Evolutionary conservation across 2,888 invertebrate species (phyloP), one percentile per base, ranked within the genome.

Genomic region (Archips xylosteana): DNA sequence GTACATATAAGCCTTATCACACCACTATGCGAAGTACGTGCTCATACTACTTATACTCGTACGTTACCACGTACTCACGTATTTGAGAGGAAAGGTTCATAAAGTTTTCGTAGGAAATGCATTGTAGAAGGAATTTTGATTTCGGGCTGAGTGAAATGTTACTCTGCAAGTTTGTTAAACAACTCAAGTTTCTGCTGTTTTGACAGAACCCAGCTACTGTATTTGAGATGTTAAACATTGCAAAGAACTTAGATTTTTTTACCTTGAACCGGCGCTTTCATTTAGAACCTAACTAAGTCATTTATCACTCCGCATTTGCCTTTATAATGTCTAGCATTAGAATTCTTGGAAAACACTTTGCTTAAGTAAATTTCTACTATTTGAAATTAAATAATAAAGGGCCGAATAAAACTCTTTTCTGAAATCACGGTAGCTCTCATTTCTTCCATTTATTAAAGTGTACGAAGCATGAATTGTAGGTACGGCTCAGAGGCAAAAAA

Each of bases 91-190:
- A 80, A 76, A 76, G 76, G 70, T 76, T 78, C 77, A 77, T 82
- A 82, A 84, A 87, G 78, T 85, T 83, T 80, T 78, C 74, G 76
- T 78, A 78, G 82, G 79, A 84, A 87, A 83, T 86, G 83, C 84
- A 84, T 83, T 84, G 82, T 81, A 78, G 72, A 73, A 80, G 83
- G 81, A 85, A 87, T 85, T 84, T 84, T 81, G 85, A 83, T 86
- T 81, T 80, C 78, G 76, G 75, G 76, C 78, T 75, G 77, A 80
- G 81, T 82, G 84, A 83, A 83, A 84, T 84, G 84, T 71, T 71
- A 59, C 66, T 47, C n/a, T 60, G 66, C 61, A 64, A 68, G 68
- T 74, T 63, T 64, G 60, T 47, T 70, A 42, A 67, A 23, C 64
- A 51, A 59, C 57, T 39, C n/a, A 65, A 61, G 66, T 67, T 66